Evolutionary conservation across 92 coral and sea anemone species (phyloP).

Genomic region (Metridium senile): DNA sequence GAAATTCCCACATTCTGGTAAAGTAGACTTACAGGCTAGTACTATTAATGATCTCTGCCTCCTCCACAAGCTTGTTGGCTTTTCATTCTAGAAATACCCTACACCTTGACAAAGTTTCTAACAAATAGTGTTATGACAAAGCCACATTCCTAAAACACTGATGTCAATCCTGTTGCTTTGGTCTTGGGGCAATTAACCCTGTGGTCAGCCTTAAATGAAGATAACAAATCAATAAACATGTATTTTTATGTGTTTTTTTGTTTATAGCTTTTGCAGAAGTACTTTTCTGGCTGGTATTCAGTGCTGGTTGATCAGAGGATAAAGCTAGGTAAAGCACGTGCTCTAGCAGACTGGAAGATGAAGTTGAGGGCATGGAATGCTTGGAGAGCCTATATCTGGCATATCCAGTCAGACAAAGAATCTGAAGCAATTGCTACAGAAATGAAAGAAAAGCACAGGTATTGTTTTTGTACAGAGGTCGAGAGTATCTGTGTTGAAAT

Average conservation of each 20-base stretch:
- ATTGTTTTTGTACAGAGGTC: neutral
- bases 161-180: no score
- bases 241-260: neutral
- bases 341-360: slow-evolving; percentile 92
- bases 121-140: no score
- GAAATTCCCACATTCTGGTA: no score
- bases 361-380: slow-evolving; percentile 97
- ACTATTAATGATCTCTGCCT: no score
- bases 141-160: no score
- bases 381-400: slow-evolving; percentile 88
- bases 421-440: slow-evolving; percentile 81
- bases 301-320: slow-evolving; percentile 86
- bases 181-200: no score
- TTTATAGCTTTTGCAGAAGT: slow-evolving; percentile 67
- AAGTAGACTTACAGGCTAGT: no score
- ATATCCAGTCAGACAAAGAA: slow-evolving; percentile 85
- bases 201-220: no score
- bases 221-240: neutral
- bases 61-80: no score
- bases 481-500: no score
- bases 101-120: no score
- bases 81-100: no score
- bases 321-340: slow-evolving; percentile 92
- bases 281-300: slow-evolving; percentile 96
- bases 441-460: slow-evolving; percentile 98